Base-by-base conservation (phyloP, 2,888 invertebrate genomes). In the Clistopyga incitator region DNA sequence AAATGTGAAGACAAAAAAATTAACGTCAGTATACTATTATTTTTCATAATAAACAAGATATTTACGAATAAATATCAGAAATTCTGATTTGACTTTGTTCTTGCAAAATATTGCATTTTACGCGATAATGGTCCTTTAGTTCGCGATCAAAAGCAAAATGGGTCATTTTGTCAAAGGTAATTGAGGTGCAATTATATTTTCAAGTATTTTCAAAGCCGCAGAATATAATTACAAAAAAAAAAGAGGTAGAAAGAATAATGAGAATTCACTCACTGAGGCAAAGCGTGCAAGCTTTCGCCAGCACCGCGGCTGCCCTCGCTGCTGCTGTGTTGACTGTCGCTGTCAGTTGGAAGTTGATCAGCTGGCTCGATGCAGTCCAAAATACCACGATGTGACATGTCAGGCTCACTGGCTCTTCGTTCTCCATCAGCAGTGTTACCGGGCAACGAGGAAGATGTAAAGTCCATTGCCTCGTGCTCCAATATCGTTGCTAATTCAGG, bases 381-480 rank as follows among this genome's bases (percentile, higher is more conserved):
- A 85, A 93, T 93, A 13, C 93, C 93, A 72, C 93, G 88, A 80
- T 93, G 92, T 34, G 93, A 93, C 93, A 93, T 93, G 20, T 93
- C 93, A 3, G 93, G 93, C 78, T 93, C 92, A 78, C 92, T 93
- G 18, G 92, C 92, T 90, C 92, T 87, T 80, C 92, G 90, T 64
- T 92, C 92, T 8, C 87, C 84, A 29, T 93, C 93, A 0, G 95
- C 94, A 3, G 95, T 94, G 90, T 95, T 95, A 85, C 95, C 95
- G 68, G 96, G 96, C n/a, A 95, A 94, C 82, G 96, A 95, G 1
- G 94, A 93, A 78, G 95, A 95, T 15, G 95, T 94, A 91, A 98
- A 98, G 89, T 98, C 96, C 96, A 98, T 97, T 0, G 98, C 95
- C 93, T 98, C 98, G 91, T 98, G 97, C 91, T 99, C 99, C 90